Evolutionary conservation across 2,797 vertebrate species (phyloP), one percentile per base, ranked within the genome.

Genomic region (Pipistrellus pygmaeus): DNA sequence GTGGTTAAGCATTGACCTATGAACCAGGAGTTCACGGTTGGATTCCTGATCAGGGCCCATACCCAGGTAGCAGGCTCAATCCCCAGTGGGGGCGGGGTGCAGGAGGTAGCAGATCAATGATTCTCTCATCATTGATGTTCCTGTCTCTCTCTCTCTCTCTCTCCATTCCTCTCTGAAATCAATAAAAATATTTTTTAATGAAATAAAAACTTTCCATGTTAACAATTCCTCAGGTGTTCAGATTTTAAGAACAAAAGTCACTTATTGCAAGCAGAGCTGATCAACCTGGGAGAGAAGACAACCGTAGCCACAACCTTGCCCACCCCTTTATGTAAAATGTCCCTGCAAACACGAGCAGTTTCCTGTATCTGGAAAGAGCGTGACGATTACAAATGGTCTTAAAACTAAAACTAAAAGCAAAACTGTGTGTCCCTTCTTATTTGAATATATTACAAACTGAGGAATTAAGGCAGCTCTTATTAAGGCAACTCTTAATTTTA

Each of bases 371-470:
- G 32, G 17, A 53, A 95, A 46, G 71, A 21, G 23, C 18, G 35
- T 84, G 18, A 77, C 35, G 20, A 55, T n/a, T 51, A 60, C 5
- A 76, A 62, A 20, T 73, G 30, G 8, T 27, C 48, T 83, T 51
- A 77, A 87, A 44, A 55, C 62, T 44, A 55, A 92, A 76, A 69
- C 62, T 44, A 55, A 92, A 76, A 69, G n/a, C 8, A 69, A 87
- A 87, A 83, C 21, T 44, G 30, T 46, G n/a, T 60, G 18, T 86
- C 5, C 35, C 14, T 64, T 51, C 44, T 35, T 35, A 25, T 9
- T 13, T 64, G 23, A 93, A 53, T 76, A 48, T 38, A 55, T 23
- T 53, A 60, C n/a, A 71, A 69, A 64, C 32, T 20, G 60, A 62
- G 23, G 87, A 66, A 71, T 41, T 87, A 17, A 78, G 11, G 44